Evolutionary conservation across 2,888 invertebrate species (phyloP).

Genomic region (Patella ulyssiponensis): DNA sequence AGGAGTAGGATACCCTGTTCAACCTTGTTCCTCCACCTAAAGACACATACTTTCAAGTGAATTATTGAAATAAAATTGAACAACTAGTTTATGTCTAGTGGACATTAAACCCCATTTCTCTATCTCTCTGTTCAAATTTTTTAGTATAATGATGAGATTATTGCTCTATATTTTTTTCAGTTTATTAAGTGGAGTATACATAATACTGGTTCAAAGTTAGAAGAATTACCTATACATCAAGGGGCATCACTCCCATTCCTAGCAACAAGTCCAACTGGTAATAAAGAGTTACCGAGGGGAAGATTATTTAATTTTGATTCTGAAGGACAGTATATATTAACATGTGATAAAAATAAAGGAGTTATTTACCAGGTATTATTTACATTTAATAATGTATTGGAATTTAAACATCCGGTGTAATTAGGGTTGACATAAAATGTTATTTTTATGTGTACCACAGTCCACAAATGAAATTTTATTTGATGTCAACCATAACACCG

Average conservation of each 20-base stretch:
- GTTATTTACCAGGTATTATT: constrained; percentile 72
- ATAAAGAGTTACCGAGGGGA: constrained; percentile 68
- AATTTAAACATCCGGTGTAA: too few relatives aligned
- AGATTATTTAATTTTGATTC: constrained; percentile 74
- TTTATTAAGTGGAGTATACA: constrained; percentile 72
- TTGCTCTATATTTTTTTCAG: constrained; percentile 48
- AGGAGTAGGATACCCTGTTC: too few relatives aligned
- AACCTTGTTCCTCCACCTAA: background rate
- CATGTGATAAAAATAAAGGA: constrained; percentile 72
- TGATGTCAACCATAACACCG: too few relatives aligned
- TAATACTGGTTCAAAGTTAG: constrained; percentile 69
- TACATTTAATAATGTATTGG: too few relatives aligned
- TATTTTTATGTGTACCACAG: too few relatives aligned
- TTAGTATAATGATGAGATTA: background rate
- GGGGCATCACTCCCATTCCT: constrained; percentile 65
- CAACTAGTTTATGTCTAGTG: too few relatives aligned
- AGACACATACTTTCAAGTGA: background rate
- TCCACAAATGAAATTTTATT: too few relatives aligned
- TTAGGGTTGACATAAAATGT: too few relatives aligned
- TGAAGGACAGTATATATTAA: constrained; percentile 73
- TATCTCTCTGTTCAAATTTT: background rate
- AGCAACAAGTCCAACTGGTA: constrained; percentile 43
- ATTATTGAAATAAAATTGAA: too few relatives aligned
- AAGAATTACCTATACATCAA: constrained; percentile 67
- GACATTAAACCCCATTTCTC: too few relatives aligned